Base-by-base conservation (phyloP, 2,113 vertebrate species). In the Addax nasomaculatus region DNA sequence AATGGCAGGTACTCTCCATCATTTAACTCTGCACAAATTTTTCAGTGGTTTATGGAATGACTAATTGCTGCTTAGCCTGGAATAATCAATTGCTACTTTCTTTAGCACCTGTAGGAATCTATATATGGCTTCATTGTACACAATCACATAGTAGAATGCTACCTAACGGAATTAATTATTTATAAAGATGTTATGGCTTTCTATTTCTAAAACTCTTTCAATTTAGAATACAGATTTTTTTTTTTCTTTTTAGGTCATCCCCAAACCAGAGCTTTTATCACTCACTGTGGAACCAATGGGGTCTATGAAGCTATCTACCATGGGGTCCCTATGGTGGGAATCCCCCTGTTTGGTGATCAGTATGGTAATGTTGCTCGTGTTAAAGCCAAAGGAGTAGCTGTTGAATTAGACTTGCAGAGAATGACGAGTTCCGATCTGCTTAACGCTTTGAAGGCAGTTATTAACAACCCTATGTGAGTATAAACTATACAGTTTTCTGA, bases 221-320 rank as follows among this genome's bases (percentile, higher is more conserved):
- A 70, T 15, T 36, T 88, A 29, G 33, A 36, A 88, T 53, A 36
- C 23, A 36, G 29, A 36, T 36, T 21, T 36, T 13, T 45, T 33
- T 87, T 87, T 87, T 51, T 47, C 3, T n/a, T 67, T 93, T 5
- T 97, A 99, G 99, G 99, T 64, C 99, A 99, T 80, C 98, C 99
- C 1, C 98, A 99, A 98, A 98, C 99, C 1, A 99, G 98, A 94
- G 99, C 98, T 83, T 99, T 99, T 43, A 98, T 99, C 51, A 99
- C 99, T 51, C 99, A 99, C 0, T 99, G 99, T 15, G 99, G 99
- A 45, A 99, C 99, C 21, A 99, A 99, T 9, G 98, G 99, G 12
- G 91, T 99, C 70, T 99, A 99, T 36, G 99, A 99, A 98, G 99
- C 99, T 2, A 99, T 99, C 86, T 99, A 99, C 95, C 99, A 99